Evolutionary conservation across 2,113 vertebrate genomes (phyloP).

Genomic region (Stomatorhinus ivindoensis): DNA sequence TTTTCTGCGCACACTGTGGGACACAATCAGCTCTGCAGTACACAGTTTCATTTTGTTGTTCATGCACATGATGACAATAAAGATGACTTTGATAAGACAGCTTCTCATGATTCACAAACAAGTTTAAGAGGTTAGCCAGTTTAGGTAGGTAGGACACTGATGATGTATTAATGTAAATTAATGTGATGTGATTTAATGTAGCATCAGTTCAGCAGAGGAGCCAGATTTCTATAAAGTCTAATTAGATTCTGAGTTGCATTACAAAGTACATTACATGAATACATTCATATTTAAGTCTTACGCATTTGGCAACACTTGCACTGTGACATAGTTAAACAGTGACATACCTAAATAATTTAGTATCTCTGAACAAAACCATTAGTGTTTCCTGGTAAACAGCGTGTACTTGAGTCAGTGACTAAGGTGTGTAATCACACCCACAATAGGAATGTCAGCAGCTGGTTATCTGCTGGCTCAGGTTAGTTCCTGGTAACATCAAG

Average conservation of each 20-base stretch:
- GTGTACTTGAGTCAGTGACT: too few relatives aligned
- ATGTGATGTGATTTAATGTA: neutral
- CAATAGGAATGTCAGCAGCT: neutral
- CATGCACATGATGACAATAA: neutral
- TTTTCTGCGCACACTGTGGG: neutral
- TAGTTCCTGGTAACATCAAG: neutral
- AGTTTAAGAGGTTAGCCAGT: neutral
- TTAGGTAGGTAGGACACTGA: neutral
- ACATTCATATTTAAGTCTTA: neutral
- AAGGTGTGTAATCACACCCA: neutral
- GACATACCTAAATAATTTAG: neutral
- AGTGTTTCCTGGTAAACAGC: neutral
- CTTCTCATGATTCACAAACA: neutral
- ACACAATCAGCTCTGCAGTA: neutral
- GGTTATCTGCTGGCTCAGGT: neutral
- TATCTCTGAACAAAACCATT: neutral
- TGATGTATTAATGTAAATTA: neutral
- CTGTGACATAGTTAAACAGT: neutral
- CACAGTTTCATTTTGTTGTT: neutral
- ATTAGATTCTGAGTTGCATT: neutral
- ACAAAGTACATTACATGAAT: neutral
- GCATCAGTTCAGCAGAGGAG: neutral
- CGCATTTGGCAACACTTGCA: neutral
- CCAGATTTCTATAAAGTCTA: neutral
- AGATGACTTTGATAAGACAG: neutral